Evolutionary conservation across 37 sponge, comb jelly and placozoan species (phyloP).

Genomic region (Spongilla lacustris): DNA sequence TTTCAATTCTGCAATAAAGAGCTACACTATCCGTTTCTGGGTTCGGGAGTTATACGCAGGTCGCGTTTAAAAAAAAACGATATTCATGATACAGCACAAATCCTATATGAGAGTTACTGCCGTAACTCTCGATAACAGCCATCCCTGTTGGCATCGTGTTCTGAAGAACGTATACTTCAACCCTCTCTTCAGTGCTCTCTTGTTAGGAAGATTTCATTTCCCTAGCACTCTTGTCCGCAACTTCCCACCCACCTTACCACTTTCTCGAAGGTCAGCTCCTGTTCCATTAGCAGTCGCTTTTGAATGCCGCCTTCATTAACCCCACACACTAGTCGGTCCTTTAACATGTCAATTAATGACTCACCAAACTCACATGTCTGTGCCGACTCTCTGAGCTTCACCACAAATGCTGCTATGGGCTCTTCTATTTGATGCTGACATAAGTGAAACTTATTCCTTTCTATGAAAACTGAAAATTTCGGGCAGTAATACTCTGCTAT

Average conservation of each 20-base stretch:
- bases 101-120: too few species aligned
- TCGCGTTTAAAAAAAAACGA: too few species aligned
- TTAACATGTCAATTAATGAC: neutral
- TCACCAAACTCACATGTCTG: neutral
- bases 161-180: neutral
- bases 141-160: neutral
- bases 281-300: neutral
- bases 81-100: too few species aligned
- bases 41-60: too few species aligned
- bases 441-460: neutral
- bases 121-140: too few species aligned
- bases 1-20: too few species aligned
- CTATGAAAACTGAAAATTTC: neutral
- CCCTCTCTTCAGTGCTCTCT: neutral
- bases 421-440: neutral
- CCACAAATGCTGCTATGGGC: neutral
- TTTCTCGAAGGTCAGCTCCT: neutral
- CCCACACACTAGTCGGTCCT: neutral
- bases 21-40: too few species aligned
- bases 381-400: neutral
- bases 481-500: neutral
- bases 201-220: neutral
- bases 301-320: neutral
- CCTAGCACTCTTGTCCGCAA: neutral
- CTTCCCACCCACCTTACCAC: neutral